Evolutionary conservation across 2,888 invertebrate species (phyloP).

Genomic region (Scaptomyza flava): DNA sequence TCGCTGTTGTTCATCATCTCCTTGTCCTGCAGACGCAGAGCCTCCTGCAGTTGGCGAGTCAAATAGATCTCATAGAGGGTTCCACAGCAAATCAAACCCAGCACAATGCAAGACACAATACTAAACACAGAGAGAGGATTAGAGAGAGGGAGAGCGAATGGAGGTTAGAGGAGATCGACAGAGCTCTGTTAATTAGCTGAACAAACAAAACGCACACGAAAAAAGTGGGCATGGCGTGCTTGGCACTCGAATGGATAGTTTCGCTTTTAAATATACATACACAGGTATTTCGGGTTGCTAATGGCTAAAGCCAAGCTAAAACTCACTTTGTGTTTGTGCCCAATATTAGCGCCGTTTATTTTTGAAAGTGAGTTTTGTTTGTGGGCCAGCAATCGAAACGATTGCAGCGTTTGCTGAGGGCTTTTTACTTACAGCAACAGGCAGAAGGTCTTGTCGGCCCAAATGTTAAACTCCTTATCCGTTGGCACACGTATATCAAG

Average conservation of each 20-base stretch:
- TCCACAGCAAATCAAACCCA: constrained; percentile 87
- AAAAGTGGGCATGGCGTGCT: constrained; percentile 18
- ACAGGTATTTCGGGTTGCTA: constrained; percentile 17
- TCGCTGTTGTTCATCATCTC: constrained; percentile 84
- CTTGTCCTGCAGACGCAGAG: constrained; percentile 81
- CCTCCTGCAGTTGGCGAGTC: constrained; percentile 76
- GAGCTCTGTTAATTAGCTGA: constrained; percentile 40
- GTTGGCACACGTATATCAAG: constrained; percentile 89
- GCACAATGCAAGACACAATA: constrained; percentile 85
- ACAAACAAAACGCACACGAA: constrained; percentile 19
- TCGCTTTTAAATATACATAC: constrained; percentile 49
- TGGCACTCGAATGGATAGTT: constrained; percentile 38
- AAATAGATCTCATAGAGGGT: constrained; percentile 89
- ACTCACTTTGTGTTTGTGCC: constrained; percentile 21
- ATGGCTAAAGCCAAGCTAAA: constrained; percentile 36
- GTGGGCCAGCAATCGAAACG: neutral
- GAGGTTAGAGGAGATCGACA: constrained; percentile 1
- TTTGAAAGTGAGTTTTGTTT: constrained; percentile 61
- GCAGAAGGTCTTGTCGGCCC: constrained; percentile 89
- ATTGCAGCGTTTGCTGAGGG: neutral
- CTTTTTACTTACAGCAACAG: constrained; percentile 87
- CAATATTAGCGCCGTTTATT: constrained; percentile 28
- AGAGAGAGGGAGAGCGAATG: neutral
- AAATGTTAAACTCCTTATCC: constrained; percentile 87
- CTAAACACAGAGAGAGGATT: constrained; percentile 79